Conservation (phyloP, 2,797 vertebrate species). For the Sebastiscus albofasciatus region DNA sequence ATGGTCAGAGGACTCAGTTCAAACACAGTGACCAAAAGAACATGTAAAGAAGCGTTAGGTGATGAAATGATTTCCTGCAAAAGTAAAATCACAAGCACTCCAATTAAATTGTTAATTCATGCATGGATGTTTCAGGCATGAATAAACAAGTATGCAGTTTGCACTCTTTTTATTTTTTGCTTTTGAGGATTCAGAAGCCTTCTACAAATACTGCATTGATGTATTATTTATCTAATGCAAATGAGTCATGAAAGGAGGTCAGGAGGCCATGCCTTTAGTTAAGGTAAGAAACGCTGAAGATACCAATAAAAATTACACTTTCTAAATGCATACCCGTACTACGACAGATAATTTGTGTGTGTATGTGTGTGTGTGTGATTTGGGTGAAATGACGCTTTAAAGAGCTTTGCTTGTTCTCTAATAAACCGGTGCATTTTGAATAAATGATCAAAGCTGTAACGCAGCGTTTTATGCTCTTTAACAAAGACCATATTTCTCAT, state of each 20-base stretch:
- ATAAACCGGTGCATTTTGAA: constrained; percentile 8
- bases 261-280: background rate
- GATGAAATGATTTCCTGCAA: background rate
- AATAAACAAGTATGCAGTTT: constrained; percentile 5
- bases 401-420: background rate
- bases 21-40: background rate
- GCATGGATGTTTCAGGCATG: background rate
- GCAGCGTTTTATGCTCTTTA: background rate
- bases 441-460: constrained; percentile 13
- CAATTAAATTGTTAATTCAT: constrained; percentile 2
- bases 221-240: constrained; percentile 31
- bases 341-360: background rate
- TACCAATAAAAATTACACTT: background rate
- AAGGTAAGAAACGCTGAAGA: background rate
- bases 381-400: background rate
- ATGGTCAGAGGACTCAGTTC: background rate
- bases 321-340: background rate
- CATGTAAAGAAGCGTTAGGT: background rate
- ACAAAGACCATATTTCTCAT: constrained; percentile 1
- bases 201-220: constrained; percentile 1
- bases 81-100: background rate
- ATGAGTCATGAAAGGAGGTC: constrained; percentile 16
- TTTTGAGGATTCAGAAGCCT: constrained; percentile 4
- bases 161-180: background rate
- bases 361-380: background rate